phyloP scores from a whole-genome alignment of 2,888 invertebrate species.

The Monochamus alternatus region DNA sequence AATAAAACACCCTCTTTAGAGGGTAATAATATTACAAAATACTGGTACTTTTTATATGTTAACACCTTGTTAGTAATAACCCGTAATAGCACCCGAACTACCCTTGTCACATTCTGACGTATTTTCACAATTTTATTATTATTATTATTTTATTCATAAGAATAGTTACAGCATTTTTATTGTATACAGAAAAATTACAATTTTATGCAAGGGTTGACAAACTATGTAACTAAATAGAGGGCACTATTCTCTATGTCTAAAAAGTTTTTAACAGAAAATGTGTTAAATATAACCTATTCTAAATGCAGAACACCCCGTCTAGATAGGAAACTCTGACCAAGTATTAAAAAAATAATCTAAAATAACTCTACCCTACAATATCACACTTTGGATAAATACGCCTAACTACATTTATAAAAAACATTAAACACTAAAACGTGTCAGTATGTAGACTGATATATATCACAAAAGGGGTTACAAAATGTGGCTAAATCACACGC shows the following conservation, averaged over 20 bases:
- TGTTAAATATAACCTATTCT: too few relatives aligned
- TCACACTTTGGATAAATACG: constrained; percentile 28
- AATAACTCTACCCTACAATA: constrained; percentile 18
- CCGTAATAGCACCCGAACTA: neutral
- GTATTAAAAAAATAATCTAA: constrained; percentile 12
- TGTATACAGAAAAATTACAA: too few relatives aligned
- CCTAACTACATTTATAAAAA: constrained; percentile 12
- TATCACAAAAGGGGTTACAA: constrained; percentile 26
- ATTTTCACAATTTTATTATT: too few relatives aligned
- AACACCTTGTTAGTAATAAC: constrained; percentile 1
- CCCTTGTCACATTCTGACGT: neutral
- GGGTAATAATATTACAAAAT: neutral
- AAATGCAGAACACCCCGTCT: neutral
- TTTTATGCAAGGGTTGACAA: too few relatives aligned
- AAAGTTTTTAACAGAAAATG: too few relatives aligned
- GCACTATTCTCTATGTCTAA: too few relatives aligned
- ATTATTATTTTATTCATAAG: too few relatives aligned
- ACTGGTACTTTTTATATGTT: constrained; percentile 11
- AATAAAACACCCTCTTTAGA: neutral
- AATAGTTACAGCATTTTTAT: too few relatives aligned
- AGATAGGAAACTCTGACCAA: constrained; percentile 11
- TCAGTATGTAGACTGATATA: constrained; percentile 1
- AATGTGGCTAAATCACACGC: neutral
- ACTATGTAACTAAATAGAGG: too few relatives aligned
- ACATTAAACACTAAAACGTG: constrained; percentile 36